These are phyloP conservation scores for Strongylocentrotus purpuratus DNA, from an alignment of 35 echinoderm and acorn worm genomes.

Conservation along the genomic window DNA sequence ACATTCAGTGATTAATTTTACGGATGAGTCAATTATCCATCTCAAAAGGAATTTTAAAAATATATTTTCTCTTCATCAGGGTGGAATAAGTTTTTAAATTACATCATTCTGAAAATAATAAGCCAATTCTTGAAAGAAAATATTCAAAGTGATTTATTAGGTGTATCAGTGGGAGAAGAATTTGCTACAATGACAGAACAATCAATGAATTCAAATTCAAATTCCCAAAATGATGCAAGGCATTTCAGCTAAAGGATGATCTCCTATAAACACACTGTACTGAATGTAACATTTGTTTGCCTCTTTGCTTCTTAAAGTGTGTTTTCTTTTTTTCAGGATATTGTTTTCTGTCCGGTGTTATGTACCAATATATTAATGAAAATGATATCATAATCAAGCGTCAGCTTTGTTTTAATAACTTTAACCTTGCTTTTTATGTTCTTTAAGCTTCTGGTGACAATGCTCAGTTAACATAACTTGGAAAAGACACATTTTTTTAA, in stretches of 20 bases:
- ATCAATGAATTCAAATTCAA: neutral
- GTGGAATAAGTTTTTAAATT: neutral
- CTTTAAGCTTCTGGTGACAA: neutral
- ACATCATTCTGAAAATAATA: neutral
- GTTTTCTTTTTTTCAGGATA: neutral
- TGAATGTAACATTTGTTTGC: neutral
- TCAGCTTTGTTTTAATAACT: neutral
- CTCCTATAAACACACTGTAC: neutral
- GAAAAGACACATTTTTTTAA: no score
- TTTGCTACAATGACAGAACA: no score
- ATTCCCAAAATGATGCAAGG: neutral
- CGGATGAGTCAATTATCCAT: neutral
- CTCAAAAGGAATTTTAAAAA: neutral
- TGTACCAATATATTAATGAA: neutral
- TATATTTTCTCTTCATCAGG: neutral
- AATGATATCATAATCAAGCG: neutral
- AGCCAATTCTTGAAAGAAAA: neutral
- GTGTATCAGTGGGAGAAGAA: no score
- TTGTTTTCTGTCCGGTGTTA: neutral
- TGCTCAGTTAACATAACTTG: neutral
- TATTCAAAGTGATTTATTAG: neutral
- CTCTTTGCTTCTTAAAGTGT: neutral
- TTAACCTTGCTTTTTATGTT: neutral
- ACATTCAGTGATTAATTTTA: neutral
- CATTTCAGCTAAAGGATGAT: constrained; percentile 12